A percentile compares a stretch with the other conserved stretches of the same genome.
Conservation (phyloP, 2,888 invertebrate genomes). For the Lasioglossum villosulum region DNA sequence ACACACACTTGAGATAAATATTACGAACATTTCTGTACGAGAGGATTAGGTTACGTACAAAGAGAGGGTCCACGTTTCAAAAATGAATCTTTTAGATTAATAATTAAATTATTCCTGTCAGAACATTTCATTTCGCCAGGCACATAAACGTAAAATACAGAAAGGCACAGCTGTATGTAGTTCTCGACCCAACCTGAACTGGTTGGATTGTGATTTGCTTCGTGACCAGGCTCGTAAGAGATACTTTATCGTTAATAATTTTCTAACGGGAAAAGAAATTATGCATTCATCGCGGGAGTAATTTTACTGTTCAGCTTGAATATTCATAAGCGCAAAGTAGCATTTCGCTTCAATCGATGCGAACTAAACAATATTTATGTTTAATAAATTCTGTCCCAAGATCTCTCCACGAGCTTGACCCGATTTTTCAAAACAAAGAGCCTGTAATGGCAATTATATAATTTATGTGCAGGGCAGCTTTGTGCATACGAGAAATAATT, state of each 20-base stretch:
- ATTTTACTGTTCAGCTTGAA: neutral
- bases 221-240: conserved; percentile 5
- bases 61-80: neutral
- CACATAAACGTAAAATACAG: neutral
- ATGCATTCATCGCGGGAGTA: conserved; percentile 3
- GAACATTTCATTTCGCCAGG: neutral
- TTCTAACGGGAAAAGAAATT: conserved; percentile 6
- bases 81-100: neutral
- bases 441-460: neutral
- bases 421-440: neutral
- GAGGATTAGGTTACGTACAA: neutral
- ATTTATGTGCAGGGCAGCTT: neutral
- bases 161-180: neutral
- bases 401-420: neutral
- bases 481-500: neutral
- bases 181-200: neutral
- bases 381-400: neutral
- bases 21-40: neutral
- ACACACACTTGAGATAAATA: neutral
- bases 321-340: neutral
- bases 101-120: neutral
- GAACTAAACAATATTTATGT: neutral
- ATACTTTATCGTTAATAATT: conserved; percentile 14
- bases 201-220: neutral
- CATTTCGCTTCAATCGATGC: neutral